phyloP scores from a whole-genome alignment of 2,888 invertebrate genomes.

The Calliopum simillimum region DNA sequence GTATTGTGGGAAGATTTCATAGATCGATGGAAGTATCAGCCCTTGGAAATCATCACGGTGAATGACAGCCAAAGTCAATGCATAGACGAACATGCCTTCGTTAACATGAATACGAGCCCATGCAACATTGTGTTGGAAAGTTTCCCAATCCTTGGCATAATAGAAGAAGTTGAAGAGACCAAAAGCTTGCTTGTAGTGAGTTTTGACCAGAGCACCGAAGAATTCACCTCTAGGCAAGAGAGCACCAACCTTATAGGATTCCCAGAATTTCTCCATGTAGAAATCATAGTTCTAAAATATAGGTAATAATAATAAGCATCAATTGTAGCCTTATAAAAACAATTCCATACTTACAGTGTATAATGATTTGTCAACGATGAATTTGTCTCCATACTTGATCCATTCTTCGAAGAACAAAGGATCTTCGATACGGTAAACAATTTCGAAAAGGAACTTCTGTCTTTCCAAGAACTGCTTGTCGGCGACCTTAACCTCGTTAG shows the following conservation, averaged over 20 bases:
- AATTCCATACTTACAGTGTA: slow-evolving; percentile 45
- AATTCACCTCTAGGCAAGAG: slow-evolving; percentile 70
- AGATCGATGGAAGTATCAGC: slow-evolving; percentile 75
- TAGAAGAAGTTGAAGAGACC: slow-evolving; percentile 73
- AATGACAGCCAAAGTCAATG: slow-evolving; percentile 72
- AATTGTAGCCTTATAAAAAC: background rate
- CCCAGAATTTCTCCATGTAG: slow-evolving; percentile 48
- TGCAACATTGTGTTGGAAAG: slow-evolving; percentile 76
- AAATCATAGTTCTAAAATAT: slow-evolving; percentile 54
- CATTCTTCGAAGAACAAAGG: slow-evolving; percentile 50
- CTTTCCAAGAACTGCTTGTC: slow-evolving; percentile 48
- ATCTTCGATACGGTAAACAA: slow-evolving; percentile 46
- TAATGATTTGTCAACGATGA: slow-evolving; percentile 42
- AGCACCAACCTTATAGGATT: slow-evolving; percentile 56
- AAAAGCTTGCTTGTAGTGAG: slow-evolving; percentile 70
- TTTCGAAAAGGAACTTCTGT: slow-evolving; percentile 50
- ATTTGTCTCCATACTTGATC: slow-evolving; percentile 46
- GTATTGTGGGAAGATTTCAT: slow-evolving; percentile 78
- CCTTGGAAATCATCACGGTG: slow-evolving; percentile 74
- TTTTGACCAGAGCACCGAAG: slow-evolving; percentile 68
- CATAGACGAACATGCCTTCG: slow-evolving; percentile 76
- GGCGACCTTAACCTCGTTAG: slow-evolving; percentile 41
- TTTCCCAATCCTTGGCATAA: slow-evolving; percentile 76
- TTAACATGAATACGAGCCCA: slow-evolving; percentile 76
- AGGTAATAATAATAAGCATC: too few relatives aligned